Percentiles rank a stretch among this genome's conserved stretches.
Conservation (phyloP, 2,113 vertebrate genomes). For the Arothron firmamentum region DNA sequence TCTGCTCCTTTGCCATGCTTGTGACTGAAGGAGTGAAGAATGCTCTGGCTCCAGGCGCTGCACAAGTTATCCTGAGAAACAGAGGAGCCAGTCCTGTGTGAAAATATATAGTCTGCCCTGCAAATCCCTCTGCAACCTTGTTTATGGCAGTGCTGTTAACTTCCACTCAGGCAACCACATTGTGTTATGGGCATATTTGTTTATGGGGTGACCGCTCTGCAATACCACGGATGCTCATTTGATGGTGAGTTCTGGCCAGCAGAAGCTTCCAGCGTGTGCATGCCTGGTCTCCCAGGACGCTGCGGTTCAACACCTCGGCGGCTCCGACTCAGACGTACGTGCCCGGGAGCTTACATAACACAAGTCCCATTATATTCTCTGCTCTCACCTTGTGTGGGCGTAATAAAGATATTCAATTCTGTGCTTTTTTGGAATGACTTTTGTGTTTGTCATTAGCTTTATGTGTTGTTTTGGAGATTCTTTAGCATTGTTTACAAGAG, state of each 20-base stretch:
- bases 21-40: slow-evolving; percentile 66
- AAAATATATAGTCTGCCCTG: slow-evolving; percentile 31
- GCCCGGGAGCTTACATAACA: slow-evolving; percentile 61
- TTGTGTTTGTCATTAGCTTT: slow-evolving; percentile 41
- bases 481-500: slow-evolving; percentile 50
- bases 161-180: too few species aligned
- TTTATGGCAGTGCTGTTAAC: too few species aligned
- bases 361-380: slow-evolving; percentile 41
- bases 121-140: not conserved
- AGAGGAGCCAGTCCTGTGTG: slow-evolving; percentile 29
- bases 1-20: slow-evolving; percentile 51
- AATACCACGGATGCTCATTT: slow-evolving; percentile 59
- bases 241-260: slow-evolving; percentile 56
- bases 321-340: slow-evolving; percentile 54
- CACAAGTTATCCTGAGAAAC: slow-evolving; percentile 59
- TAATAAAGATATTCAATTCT: slow-evolving; percentile 36
- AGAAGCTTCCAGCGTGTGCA: slow-evolving; percentile 52
- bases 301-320: slow-evolving; percentile 60
- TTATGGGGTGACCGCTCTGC: slow-evolving; percentile 28
- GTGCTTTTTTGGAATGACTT: slow-evolving; percentile 36
- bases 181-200: slow-evolving; percentile 8
- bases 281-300: slow-evolving; percentile 65
- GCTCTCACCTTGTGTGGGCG: slow-evolving; percentile 37
- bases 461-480: slow-evolving; percentile 33
- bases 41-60: slow-evolving; percentile 62